Evolutionary conservation across 2,113 vertebrate species (phyloP), one percentile per base, ranked within the genome.

Genomic region (Bostrychus sinensis): DNA sequence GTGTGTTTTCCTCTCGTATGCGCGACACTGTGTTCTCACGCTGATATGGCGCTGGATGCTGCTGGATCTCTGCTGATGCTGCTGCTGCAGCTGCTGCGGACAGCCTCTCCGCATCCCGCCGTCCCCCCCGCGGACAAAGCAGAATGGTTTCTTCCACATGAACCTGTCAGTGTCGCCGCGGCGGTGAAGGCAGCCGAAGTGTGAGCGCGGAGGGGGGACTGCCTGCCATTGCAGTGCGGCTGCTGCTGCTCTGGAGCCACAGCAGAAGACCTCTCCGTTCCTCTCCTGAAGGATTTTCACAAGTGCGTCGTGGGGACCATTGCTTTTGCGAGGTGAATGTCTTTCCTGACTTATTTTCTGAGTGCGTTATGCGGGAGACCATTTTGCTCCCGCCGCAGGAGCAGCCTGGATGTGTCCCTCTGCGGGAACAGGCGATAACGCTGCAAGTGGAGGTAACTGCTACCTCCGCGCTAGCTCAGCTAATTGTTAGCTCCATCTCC

Each of bases 61-160:
- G 76, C 67, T 57, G 72, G 62, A 65, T 56, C 39, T 45, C 42
- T 26, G 67, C 60, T 37, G 62, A 70, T 50, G 54, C 63, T 56
- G 78, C 72, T 45, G 72, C 66, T 70, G 66, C 43, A 41, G 55
- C 76, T 77, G 75, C 72, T 81, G 75, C 42, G 65, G 56, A 42
- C 55, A 60, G 48, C 77, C 51, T 78, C 81, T 69, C 74, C 67
- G 80, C 80, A 83, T 78, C 77, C 41, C 20, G 54, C 70, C 2
- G 60, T 3, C 11, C 66, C 76, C 84, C 88, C 87, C 78, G 79
- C 63, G 81, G 71, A 89, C 51, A 70, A 56, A 81, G 8, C 59
- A 65, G 80, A 89, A 89, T 93, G 92, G 92, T 91, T 88, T 85
- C 66, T 86, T 88, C 92, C 91, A 80, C 86, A 78, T 90, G 81